phyloP scores from a whole-genome alignment of 2,888 invertebrate genomes.

The Tetranychus piercei region DNA sequence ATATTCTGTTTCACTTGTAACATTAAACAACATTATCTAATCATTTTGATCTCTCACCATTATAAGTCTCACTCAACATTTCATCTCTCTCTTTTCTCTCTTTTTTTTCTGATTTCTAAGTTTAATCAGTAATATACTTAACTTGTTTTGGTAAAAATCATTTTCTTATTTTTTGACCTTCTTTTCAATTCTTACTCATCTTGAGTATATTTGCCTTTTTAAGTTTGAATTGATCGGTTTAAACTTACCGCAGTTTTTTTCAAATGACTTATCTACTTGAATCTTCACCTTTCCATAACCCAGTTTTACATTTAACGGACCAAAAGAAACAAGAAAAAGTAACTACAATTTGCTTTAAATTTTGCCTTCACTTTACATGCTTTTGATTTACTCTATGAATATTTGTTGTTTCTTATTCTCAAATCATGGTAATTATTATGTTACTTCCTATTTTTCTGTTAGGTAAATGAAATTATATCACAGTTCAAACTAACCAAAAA shows the following conservation, averaged over 20 bases:
- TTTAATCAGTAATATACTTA: neutral
- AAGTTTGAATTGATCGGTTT: neutral
- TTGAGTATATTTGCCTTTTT: no score
- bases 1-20: no score
- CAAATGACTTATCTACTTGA: conserved; percentile 7
- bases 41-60: no score
- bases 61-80: no score
- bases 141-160: neutral
- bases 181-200: no score
- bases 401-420: neutral
- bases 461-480: conserved; percentile 4
- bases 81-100: no score
- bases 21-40: no score
- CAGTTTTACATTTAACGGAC: conserved; percentile 5
- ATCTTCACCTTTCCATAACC: conserved; percentile 10
- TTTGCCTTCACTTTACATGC: neutral
- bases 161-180: neutral
- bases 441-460: neutral
- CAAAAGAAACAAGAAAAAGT: neutral
- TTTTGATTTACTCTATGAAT: neutral
- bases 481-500: neutral
- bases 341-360: neutral
- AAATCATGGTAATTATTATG: neutral
- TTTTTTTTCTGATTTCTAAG: no score
- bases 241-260: neutral